Evolutionary conservation across 2,797 vertebrate genomes (phyloP), one percentile per base, ranked within the genome.

Genomic region (Sebastes variabilis): DNA sequence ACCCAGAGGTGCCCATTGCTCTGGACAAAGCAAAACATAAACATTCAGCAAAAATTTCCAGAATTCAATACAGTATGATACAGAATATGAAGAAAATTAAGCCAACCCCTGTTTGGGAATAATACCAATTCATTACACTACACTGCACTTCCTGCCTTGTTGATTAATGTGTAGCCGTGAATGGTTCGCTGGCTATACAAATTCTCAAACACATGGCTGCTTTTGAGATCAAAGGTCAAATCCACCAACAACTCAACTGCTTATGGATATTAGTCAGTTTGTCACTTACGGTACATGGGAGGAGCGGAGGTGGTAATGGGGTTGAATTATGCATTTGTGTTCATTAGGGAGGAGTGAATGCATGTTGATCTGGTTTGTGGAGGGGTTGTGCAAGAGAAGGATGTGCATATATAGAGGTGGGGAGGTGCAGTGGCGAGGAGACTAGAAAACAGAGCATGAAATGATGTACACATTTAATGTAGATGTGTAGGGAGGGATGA

Each of bases 181-280:
- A 60, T 74, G 49, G 69, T 80, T 36, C 16, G 29, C 34, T 68
- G 10, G 60, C 56, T 34, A 69, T 52, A 56, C 7, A 36, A 52
- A 66, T 65, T 66, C 13, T 82, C 20, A 71, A 68, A 55, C 73
- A 77, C 64, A 79, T 61, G 61, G 52, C 52, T 84, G 60, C 25
- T 12, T 87, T 54, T 38, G 18, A 79, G 49, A 80, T 82, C 61
- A 75, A 79, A 89, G 80, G 77, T 88, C 71, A 81, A 75, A 66
- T 34, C 72, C 66, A 68, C 59, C 59, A 75, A 79, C 70, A 81
- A 75, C 42, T 76, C 34, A 76, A 46, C 59, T 80, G 59, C 64
- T 81, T 83, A 55, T 86, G 81, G 59, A 83, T 78, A 83, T 89
- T 81, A 86, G 80, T 79, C 55, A 59, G 52, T 80, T 77, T 72